phyloP scores from a whole-genome alignment of 2,888 invertebrate species.

The Polietes domitor region DNA sequence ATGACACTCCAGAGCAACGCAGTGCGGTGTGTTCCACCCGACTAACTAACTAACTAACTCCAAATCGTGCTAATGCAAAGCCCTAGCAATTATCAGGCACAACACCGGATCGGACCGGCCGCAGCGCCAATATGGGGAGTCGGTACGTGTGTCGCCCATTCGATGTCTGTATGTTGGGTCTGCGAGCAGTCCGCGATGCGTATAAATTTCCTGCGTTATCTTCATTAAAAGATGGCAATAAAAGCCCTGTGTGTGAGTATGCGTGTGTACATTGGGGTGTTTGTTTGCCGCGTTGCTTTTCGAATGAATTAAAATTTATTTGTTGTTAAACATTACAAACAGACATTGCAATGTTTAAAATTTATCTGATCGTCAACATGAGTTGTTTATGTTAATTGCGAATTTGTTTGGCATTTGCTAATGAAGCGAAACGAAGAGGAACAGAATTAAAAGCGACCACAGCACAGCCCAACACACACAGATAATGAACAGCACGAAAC shows the following conservation, averaged over 20 bases:
- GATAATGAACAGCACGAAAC: not conserved
- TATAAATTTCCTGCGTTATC: constrained; percentile 66
- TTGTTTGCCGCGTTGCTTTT: constrained; percentile 14
- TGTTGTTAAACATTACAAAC: constrained; percentile 65
- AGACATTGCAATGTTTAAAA: constrained; percentile 60
- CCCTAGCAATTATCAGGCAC: constrained; percentile 17
- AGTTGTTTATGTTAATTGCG: constrained; percentile 67
- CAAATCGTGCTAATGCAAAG: constrained; percentile 38
- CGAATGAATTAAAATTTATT: constrained; percentile 66
- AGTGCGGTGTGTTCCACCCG: not conserved
- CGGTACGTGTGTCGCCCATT: no score
- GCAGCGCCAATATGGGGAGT: no score
- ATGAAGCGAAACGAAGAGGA: constrained; percentile 38
- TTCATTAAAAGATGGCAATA: constrained; percentile 65
- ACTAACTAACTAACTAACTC: not conserved
- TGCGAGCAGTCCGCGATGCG: constrained; percentile 43
- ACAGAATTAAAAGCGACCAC: not conserved
- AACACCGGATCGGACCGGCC: no score
- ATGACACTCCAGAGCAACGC: not conserved
- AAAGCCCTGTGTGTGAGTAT: constrained; percentile 41
- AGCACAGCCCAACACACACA: not conserved
- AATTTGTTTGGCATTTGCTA: constrained; percentile 66
- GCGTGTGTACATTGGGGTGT: not conserved
- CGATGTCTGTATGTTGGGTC: constrained; percentile 15
- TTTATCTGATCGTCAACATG: constrained; percentile 65